Evolutionary conservation across 1,140 invertebrate genomes (phyloP).

Genomic region (Steinernema khuongi): DNA sequence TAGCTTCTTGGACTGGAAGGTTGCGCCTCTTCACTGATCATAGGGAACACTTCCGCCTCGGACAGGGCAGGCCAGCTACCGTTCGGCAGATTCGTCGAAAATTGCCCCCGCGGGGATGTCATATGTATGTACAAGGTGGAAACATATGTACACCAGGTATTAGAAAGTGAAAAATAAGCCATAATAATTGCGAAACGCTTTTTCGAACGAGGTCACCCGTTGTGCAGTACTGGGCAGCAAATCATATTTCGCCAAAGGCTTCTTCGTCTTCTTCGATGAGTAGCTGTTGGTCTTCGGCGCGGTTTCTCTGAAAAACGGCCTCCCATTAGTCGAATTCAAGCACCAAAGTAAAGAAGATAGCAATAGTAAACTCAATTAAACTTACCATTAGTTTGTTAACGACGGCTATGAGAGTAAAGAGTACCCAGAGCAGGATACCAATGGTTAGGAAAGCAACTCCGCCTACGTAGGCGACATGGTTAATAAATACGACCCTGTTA

Average conservation of each 20-base stretch:
- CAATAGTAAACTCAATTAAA: background rate
- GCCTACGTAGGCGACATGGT: conserved; percentile 13
- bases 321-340: background rate
- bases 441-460: conserved; percentile 17
- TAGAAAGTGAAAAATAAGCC: too few relatives aligned
- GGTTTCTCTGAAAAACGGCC: conserved; percentile 6
- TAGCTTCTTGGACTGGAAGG: too few relatives aligned
- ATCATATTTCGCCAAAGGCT: background rate
- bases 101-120: too few relatives aligned
- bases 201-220: too few relatives aligned
- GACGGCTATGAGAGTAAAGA: conserved; percentile 15
- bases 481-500: background rate
- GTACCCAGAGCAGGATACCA: conserved; percentile 16
- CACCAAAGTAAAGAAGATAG: background rate
- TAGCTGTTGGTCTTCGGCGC: background rate
- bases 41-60: too few relatives aligned
- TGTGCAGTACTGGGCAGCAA: background rate
- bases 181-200: too few relatives aligned
- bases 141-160: too few relatives aligned
- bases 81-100: too few relatives aligned
- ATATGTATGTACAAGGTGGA: too few relatives aligned
- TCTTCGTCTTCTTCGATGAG: conserved; percentile 21
- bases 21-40: too few relatives aligned
- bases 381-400: background rate
- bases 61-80: too few relatives aligned